These are phyloP conservation scores for Pterocles gutturalis DNA, from an alignment of 2,113 vertebrate genomes.

Conservation along the genomic window DNA sequence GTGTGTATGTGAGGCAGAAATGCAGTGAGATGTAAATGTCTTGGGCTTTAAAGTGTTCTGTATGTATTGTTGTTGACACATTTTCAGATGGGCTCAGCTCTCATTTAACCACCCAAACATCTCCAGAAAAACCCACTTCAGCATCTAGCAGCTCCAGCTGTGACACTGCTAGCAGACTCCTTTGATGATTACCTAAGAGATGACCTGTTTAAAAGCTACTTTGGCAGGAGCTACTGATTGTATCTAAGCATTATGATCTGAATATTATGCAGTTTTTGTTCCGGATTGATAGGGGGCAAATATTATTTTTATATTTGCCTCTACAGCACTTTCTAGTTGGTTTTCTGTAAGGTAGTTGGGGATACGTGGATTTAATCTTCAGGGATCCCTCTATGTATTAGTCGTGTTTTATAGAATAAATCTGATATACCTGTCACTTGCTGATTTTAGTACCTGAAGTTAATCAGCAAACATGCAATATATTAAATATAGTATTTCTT, in stretches of 20 bases:
- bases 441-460: background rate
- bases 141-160: background rate
- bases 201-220: constrained; percentile 5
- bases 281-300: background rate
- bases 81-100: background rate
- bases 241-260: background rate
- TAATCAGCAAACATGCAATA: background rate
- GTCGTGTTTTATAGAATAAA: background rate
- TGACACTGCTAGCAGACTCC: constrained; percentile 45
- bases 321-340: background rate
- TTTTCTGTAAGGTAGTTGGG: background rate
- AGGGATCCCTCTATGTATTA: background rate
- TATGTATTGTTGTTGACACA: fast-evolving
- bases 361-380: background rate
- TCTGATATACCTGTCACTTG: background rate
- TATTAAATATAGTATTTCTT: background rate
- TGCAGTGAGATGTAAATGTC: background rate
- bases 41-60: background rate
- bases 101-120: background rate
- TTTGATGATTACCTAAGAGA: background rate
- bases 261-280: background rate
- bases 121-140: background rate
- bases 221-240: background rate
- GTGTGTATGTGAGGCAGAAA: background rate
- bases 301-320: background rate